Conservation (phyloP, 2,797 vertebrate genomes). For the Podargus strigoides region DNA sequence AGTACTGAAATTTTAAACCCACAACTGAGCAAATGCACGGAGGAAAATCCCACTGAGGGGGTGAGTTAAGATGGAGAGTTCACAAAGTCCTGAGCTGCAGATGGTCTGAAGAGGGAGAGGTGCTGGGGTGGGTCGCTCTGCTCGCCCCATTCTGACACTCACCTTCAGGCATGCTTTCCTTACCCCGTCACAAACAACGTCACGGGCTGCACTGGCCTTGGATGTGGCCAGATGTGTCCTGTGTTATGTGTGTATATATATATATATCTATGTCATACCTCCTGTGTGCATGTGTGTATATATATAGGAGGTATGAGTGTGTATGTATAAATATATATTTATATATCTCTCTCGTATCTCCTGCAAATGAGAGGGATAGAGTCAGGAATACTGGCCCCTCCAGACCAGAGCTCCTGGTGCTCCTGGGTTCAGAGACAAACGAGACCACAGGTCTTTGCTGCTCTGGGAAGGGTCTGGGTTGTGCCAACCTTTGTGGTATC, state of each 20-base stretch:
- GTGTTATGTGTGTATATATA: no score
- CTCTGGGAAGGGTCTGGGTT: no score
- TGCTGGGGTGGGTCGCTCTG: rapidly evolving
- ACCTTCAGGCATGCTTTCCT: background rate
- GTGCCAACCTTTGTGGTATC: background rate
- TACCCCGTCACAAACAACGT: background rate
- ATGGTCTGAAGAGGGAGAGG: background rate
- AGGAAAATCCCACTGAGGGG: background rate
- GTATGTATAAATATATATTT: rapidly evolving
- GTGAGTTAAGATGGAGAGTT: background rate
- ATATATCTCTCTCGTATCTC: background rate
- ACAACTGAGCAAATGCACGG: background rate
- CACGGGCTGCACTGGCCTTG: no score
- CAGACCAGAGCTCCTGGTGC: background rate
- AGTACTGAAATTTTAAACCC: background rate
- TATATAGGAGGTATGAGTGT: no score
- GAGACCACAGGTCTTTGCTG: background rate
- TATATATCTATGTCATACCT: background rate
- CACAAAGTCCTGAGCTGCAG: background rate
- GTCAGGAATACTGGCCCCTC: rapidly evolving
- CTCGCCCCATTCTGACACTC: background rate
- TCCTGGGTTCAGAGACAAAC: background rate
- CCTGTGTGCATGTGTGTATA: rapidly evolving
- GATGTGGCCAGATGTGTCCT: background rate
- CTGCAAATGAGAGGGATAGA: background rate